Percentiles rank a stretch among this genome's conserved stretches.
Evolutionary conservation across 2,888 invertebrate species (phyloP).

Genomic region (Tetanocera ferruginea): DNA sequence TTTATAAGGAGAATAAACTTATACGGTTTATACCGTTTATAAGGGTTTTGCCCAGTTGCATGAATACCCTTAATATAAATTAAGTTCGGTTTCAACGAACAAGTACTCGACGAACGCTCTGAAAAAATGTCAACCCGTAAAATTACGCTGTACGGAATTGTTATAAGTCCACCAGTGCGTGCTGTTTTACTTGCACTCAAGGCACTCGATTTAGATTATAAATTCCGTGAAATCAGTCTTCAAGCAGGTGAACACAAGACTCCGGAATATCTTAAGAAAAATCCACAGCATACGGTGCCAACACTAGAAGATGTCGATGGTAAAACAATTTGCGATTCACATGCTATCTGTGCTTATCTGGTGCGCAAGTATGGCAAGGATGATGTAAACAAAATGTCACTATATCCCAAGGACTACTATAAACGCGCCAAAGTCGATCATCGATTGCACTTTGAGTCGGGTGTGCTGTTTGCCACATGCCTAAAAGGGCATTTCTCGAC

Average conservation of each 20-base stretch:
- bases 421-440: conserved; percentile 63
- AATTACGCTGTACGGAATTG: conserved; percentile 57
- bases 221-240: conserved; percentile 60
- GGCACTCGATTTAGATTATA: conserved; percentile 74
- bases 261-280: conserved; percentile 55
- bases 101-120: no score
- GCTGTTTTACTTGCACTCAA: conserved; percentile 75
- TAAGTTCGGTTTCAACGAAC: no score
- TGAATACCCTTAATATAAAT: no score
- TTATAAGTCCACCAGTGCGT: conserved; percentile 74
- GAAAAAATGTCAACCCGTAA: conserved; percentile 49
- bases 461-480: conserved; percentile 55
- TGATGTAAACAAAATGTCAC: conserved; percentile 48
- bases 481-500: conserved; percentile 52
- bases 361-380: conserved; percentile 58
- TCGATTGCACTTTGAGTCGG: conserved; percentile 61
- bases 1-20: no score
- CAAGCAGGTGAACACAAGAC: conserved; percentile 50
- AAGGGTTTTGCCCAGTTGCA: no score
- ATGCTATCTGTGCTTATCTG: conserved; percentile 63
- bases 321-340: conserved; percentile 59
- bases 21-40: no score
- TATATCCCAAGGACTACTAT: conserved; percentile 61
- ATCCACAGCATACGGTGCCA: conserved; percentile 63
- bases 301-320: conserved; percentile 56